Conservation (phyloP, 2,888 invertebrate species). For the Cataglyphis rosenhaueri region DNA sequence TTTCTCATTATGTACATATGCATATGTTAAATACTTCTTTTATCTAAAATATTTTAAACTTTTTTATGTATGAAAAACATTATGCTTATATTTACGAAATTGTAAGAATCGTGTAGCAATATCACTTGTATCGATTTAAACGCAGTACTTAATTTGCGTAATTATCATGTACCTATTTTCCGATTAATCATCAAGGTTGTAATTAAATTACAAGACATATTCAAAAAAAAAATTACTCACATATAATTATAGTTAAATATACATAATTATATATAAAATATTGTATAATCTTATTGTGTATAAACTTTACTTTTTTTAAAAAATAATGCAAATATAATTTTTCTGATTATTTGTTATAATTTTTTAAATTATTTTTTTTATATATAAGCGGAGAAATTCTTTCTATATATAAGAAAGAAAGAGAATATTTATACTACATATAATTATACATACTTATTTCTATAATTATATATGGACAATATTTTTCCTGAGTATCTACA, state of each 20-base stretch:
- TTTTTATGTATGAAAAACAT: background rate
- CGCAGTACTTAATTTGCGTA: conserved; percentile 17
- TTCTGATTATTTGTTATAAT: background rate
- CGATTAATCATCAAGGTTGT: background rate
- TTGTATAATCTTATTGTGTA: background rate
- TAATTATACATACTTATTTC: background rate
- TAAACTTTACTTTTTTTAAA: background rate
- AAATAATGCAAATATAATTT: background rate
- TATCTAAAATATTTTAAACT: conserved; percentile 5
- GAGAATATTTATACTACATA: background rate
- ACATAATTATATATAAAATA: background rate
- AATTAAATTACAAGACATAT: background rate
- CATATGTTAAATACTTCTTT: conserved; percentile 33
- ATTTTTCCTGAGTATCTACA: background rate
- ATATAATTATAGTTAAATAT: background rate
- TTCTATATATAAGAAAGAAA: background rate
- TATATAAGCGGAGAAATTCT: background rate
- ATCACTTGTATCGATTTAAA: conserved; percentile 20
- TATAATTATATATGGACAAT: background rate
- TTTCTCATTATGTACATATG: conserved; percentile 26
- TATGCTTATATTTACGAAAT: background rate
- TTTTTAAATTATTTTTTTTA: background rate
- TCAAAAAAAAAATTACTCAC: background rate
- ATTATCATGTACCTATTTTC: background rate
- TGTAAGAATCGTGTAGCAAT: background rate